Evolutionary conservation across 2,113 vertebrate species (phyloP), one percentile per base, ranked within the genome.

Genomic region (Zeus faber): DNA sequence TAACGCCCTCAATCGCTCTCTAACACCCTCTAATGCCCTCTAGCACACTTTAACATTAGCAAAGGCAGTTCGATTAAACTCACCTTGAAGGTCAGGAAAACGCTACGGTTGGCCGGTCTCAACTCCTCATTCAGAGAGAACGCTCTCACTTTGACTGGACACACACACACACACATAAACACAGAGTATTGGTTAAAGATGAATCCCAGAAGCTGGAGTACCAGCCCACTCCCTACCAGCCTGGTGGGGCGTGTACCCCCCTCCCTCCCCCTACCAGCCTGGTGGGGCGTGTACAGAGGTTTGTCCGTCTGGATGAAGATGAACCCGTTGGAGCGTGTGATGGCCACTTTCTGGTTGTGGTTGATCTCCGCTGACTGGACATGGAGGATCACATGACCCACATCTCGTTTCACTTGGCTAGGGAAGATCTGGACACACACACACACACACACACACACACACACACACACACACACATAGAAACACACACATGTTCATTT

Each of bases 271-370:
- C 24, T 25, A 98, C 95, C 94, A 63, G 87, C 85, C 64, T 99
- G 94, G 16, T 89, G 80, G 0, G 95, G 94, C 10, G 93, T 97
- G 67, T 99, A 99, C 52, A 99, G 9, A 3, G 92, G 92, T 67
- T 98, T 97, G 84, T 98, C 94, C 0, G 91, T 95, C 40, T 97
- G 93, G 65, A 98, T 74, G 57, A 97, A 95, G 59, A 98, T 84
- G 85, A 92, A 94, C 3, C 96, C 96, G 50, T 95, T 98, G 17
- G 88, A 41, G 25, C 89, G 89, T 14, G 83, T 90, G 55, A 99
- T 33, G 0, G 87, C 78, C 0, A 98, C 60, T 26, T 68, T 85
- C 75, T 89, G 74, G 2, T 84, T 64, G 45, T 71, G 66, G 44
- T 88, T 91, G 76, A 96, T 91, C 63, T 86, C 86, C 1, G 58